These are phyloP conservation scores for Ladona fulva DNA, from an alignment of 1,140 invertebrate genomes.

Conservation along the genomic window DNA sequence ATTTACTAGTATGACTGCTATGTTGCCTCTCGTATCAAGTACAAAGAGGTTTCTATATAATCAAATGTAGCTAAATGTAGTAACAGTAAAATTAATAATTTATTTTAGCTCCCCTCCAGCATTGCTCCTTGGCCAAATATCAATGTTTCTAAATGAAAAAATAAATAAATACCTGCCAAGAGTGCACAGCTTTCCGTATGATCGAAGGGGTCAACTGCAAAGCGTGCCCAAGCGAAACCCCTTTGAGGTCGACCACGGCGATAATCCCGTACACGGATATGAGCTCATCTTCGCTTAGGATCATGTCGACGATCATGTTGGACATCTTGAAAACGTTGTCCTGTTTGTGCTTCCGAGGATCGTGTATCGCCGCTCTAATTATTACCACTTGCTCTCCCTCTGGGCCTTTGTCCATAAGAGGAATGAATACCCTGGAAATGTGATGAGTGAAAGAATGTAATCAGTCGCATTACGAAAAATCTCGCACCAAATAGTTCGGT, in stretches of 20 bases:
- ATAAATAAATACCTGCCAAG: constrained; percentile 58
- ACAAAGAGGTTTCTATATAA: no score
- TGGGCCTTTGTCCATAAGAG: constrained; percentile 42
- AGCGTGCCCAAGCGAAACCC: constrained; percentile 47
- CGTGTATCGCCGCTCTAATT: constrained; percentile 43
- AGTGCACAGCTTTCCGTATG: constrained; percentile 47
- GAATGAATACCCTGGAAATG: constrained; percentile 48
- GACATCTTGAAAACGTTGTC: constrained; percentile 46
- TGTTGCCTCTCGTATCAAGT: no score
- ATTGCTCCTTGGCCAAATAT: no score
- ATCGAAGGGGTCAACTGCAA: constrained; percentile 46
- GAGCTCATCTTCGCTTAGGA: constrained; percentile 38
- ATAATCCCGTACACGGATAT: constrained; percentile 47
- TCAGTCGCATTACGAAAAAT: no score
- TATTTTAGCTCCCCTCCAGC: no score
- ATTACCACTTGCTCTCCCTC: constrained; percentile 45
- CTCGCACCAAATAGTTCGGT: no score
- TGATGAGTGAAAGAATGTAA: no score
- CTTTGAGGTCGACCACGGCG: constrained; percentile 50
- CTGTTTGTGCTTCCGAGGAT: constrained; percentile 44
- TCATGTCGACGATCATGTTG: constrained; percentile 48
- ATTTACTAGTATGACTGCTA: no score
- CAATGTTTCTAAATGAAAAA: no score
- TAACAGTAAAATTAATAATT: no score
- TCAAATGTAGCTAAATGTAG: no score